Percentiles rank a stretch among this genome's conserved stretches.
Evolutionary conservation across 2,113 vertebrate species (phyloP).

Genomic region (Kryptolebias marmoratus): DNA sequence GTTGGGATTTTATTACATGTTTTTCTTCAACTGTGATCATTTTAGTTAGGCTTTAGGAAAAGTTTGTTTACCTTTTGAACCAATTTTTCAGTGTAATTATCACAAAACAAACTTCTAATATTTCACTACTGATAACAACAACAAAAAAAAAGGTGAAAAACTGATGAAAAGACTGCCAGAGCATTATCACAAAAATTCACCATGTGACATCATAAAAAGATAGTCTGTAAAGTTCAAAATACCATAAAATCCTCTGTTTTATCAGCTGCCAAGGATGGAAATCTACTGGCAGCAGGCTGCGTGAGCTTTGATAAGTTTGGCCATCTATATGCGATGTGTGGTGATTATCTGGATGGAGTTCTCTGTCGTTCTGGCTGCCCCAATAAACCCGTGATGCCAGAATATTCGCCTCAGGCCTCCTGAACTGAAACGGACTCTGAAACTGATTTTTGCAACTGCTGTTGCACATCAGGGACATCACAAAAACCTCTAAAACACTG

Average conservation of each 20-base stretch:
- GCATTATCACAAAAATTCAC: constrained; percentile 33
- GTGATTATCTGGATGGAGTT: constrained; percentile 73
- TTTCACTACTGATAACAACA: neutral
- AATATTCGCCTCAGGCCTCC: constrained; percentile 61
- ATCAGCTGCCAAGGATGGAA: constrained; percentile 68
- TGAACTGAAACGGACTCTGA: constrained; percentile 58
- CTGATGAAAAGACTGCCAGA: constrained; percentile 43
- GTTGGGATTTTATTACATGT: too few relatives aligned
- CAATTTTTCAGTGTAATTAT: too few relatives aligned
- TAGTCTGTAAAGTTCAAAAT: constrained; percentile 52
- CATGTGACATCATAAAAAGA: constrained; percentile 51
- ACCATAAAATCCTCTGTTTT: constrained; percentile 64
- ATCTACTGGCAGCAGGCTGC: constrained; percentile 63
- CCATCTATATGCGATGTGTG: constrained; percentile 72
- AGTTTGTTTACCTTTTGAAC: too few relatives aligned
- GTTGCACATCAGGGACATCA: constrained; percentile 43
- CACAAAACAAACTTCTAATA: neutral
- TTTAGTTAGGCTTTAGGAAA: too few relatives aligned
- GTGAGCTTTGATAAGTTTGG: constrained; percentile 70
- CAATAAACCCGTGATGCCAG: constrained; percentile 63
- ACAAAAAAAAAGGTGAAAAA: constrained; percentile 23
- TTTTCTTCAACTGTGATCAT: too few relatives aligned
- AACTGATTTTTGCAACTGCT: constrained; percentile 58
- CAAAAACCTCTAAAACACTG: constrained; percentile 37
- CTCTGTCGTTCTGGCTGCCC: constrained; percentile 69